These are phyloP conservation scores for Silurus meridionalis DNA, from an alignment of 2,113 vertebrate species.

Conservation along the genomic window DNA sequence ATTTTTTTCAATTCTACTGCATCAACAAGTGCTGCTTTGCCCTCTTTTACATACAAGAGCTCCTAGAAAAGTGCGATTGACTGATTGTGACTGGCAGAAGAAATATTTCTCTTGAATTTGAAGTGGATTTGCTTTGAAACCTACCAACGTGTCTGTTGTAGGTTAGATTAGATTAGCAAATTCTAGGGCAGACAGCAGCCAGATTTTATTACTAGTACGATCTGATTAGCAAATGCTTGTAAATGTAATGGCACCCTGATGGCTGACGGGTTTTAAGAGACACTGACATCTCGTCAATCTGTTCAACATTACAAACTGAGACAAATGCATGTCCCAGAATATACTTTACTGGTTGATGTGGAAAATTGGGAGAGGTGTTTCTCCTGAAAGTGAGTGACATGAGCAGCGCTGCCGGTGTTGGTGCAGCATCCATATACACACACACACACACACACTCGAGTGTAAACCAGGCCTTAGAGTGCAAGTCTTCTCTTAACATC, in stretches of 20 bases:
- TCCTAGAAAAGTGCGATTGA: background rate
- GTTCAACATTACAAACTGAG: background rate
- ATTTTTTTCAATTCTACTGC: background rate
- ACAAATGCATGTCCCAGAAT: background rate
- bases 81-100: too few relatives aligned
- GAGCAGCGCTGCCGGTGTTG: background rate
- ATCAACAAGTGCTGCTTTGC: background rate
- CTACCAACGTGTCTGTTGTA: background rate
- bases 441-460: background rate
- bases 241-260: background rate
- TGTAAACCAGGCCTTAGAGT: background rate
- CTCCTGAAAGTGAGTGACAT: background rate
- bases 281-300: background rate
- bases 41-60: background rate
- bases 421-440: background rate
- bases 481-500: background rate
- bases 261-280: background rate
- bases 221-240: too few relatives aligned
- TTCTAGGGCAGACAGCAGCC: too few relatives aligned
- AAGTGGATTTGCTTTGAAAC: background rate
- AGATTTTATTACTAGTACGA: too few relatives aligned
- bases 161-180: background rate
- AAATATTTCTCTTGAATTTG: background rate
- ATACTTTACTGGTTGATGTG: background rate
- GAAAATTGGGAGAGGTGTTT: background rate